Conservation (phyloP, 2,888 invertebrate species). For the Phyto melanocephala region DNA sequence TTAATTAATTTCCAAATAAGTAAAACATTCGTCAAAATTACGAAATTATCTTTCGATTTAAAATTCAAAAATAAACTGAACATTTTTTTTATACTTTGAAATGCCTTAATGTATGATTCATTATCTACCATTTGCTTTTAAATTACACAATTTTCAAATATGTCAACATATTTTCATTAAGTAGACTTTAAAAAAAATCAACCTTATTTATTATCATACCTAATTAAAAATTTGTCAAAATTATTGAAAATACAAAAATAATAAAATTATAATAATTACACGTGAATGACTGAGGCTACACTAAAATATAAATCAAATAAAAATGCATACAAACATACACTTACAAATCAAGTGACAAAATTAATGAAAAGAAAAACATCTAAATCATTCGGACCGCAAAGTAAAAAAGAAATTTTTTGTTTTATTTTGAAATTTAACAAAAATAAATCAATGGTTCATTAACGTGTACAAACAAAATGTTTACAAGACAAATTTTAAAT, state of each 20-base stretch:
- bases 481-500: background rate
- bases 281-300: background rate
- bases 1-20: too few species aligned
- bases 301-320: slow-evolving; percentile 20
- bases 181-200: background rate
- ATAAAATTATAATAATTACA: slow-evolving; percentile 25
- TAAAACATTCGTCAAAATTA: too few species aligned
- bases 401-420: too few species aligned
- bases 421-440: slow-evolving; percentile 1
- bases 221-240: slow-evolving; percentile 52
- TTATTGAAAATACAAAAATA: slow-evolving; percentile 50
- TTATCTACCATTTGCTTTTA: slow-evolving; percentile 1
- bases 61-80: too few species aligned
- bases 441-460: slow-evolving; percentile 37
- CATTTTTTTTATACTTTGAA: too few species aligned
- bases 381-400: slow-evolving; percentile 38
- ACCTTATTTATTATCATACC: slow-evolving; percentile 22
- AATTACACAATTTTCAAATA: slow-evolving; percentile 41
- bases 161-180: slow-evolving; percentile 30
- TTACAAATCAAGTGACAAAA: slow-evolving; percentile 14
- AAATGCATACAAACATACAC: background rate
- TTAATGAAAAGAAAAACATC: slow-evolving; percentile 17
- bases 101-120: slow-evolving; percentile 2
- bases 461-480: too few species aligned
- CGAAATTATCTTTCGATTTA: too few species aligned